Evolutionary conservation across 2,113 vertebrate genomes (phyloP), one percentile per base, ranked within the genome.

Genomic region (Labeo catla): DNA sequence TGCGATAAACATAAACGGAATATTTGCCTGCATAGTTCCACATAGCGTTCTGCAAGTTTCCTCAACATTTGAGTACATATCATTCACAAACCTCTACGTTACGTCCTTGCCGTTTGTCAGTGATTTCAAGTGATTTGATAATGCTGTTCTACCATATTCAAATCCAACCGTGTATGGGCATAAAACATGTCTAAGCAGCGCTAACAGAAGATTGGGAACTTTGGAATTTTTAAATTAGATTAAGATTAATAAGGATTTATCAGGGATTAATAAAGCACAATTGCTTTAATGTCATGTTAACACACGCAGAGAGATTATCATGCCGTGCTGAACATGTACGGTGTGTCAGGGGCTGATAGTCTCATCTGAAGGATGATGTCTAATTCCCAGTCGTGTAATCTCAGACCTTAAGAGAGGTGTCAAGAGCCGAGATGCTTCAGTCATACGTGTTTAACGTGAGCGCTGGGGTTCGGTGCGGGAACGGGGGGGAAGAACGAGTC

Each of bases 221-320:
- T 36, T 10, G 19, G n/a, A 8, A 47, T 83, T 83, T 83, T 57
- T 9, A 70, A 83, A 4, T 66, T 36, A 8, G 52, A 83, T 78
- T 73, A 43, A 72, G 76, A 61, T 85, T 47, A 50, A 52, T 63
- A 82, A 36, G 5, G 16, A 36, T 70, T 70, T 36, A 19, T 59
- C 47, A 76, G 16, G 36, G 49, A 81, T 84, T 54, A 84, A 80
- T 86, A 50, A 57, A 78, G 49, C 36, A 34, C 23, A 57, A 28
- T 83, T 82, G 28, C 50, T 57, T 23, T 57, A 52, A 68, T 77
- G 78, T 83, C 78, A 68, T 73, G 45, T 45, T 23, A 65, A 45
- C 73, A 84, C 80, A 81, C 9, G 19, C 77, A 59, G 52, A 28
- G 80, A 86, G 74, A 86, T 83, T 59, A 83, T 39, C 49, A 65